Conservation (phyloP, 2,888 invertebrate species). For the Nudaria mundana region DNA sequence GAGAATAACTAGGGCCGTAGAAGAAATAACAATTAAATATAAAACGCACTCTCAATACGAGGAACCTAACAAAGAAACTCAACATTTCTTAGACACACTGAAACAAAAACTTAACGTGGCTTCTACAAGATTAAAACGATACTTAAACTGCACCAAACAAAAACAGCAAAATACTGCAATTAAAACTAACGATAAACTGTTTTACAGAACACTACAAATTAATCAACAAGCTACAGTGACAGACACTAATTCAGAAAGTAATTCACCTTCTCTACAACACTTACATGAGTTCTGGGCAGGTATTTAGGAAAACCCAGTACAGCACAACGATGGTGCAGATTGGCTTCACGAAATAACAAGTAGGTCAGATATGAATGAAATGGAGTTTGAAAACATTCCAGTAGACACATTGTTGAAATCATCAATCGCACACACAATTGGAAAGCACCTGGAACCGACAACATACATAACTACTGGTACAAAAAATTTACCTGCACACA, state of each 20-base stretch:
- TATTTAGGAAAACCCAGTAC: not conserved
- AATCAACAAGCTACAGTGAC: not conserved
- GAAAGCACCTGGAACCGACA: not conserved
- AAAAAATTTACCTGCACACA: not conserved
- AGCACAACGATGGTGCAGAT: not conserved
- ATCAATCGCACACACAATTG: not conserved
- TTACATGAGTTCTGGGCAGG: not conserved
- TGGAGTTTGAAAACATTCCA: not conserved
- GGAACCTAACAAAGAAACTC: not conserved
- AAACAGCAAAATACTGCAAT: conserved; percentile 1
- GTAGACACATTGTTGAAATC: not conserved
- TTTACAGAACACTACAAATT: not conserved
- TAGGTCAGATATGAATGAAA: not conserved
- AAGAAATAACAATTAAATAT: not conserved
- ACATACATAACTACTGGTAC: not conserved
- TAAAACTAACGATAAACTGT: conserved; percentile 1
- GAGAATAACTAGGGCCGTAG: not conserved
- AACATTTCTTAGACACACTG: not conserved
- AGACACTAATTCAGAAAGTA: not conserved
- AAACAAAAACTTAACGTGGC: too few relatives aligned
- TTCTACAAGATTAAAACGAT: not conserved
- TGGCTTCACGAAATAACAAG: not conserved
- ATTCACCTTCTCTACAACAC: not conserved
- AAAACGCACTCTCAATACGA: not conserved
- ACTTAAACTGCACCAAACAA: not conserved